phyloP scores from a whole-genome alignment of 2,888 invertebrate genomes.

The Pammene aurita region DNA sequence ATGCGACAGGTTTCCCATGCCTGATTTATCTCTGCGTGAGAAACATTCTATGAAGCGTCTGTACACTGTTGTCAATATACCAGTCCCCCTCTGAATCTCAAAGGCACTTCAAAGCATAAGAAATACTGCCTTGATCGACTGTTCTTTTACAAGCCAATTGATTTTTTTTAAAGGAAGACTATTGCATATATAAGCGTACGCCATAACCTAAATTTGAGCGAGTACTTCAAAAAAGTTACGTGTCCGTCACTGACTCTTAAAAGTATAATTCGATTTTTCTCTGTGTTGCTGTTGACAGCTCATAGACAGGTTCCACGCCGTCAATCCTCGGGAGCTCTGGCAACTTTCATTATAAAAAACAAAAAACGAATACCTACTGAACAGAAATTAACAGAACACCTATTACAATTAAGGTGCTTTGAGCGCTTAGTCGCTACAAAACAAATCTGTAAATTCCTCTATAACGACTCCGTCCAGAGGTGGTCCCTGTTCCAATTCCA shows the following conservation, averaged over 20 bases:
- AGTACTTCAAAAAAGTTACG: background rate
- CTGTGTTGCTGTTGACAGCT: too few relatives aligned
- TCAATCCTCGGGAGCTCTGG: background rate
- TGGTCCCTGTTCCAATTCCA: slow-evolving; percentile 36
- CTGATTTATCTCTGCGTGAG: slow-evolving; percentile 62
- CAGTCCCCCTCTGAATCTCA: slow-evolving; percentile 30
- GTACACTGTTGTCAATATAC: slow-evolving; percentile 47
- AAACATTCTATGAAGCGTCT: slow-evolving; percentile 57
- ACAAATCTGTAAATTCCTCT: slow-evolving; percentile 5
- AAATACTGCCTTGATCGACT: slow-evolving; percentile 18
- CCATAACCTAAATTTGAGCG: too few relatives aligned
- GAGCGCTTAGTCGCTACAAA: slow-evolving; percentile 9
- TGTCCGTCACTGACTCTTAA: too few relatives aligned
- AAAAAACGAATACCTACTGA: background rate
- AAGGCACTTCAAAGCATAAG: slow-evolving; percentile 9
- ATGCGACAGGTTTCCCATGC: slow-evolving; percentile 60
- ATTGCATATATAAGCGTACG: too few relatives aligned
- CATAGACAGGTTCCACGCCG: too few relatives aligned
- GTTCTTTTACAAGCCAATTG: background rate
- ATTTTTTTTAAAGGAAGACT: too few relatives aligned
- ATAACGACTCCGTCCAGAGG: slow-evolving; percentile 24
- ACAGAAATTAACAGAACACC: too few relatives aligned
- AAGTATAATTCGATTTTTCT: too few relatives aligned
- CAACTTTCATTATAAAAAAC: background rate
- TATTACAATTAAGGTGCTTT: too few relatives aligned